A percentile compares a stretch with the other conserved stretches of the same genome.
These are phyloP conservation scores for Alosa alosa DNA, from an alignment of 2,113 vertebrate species.

Conservation along the genomic window DNA sequence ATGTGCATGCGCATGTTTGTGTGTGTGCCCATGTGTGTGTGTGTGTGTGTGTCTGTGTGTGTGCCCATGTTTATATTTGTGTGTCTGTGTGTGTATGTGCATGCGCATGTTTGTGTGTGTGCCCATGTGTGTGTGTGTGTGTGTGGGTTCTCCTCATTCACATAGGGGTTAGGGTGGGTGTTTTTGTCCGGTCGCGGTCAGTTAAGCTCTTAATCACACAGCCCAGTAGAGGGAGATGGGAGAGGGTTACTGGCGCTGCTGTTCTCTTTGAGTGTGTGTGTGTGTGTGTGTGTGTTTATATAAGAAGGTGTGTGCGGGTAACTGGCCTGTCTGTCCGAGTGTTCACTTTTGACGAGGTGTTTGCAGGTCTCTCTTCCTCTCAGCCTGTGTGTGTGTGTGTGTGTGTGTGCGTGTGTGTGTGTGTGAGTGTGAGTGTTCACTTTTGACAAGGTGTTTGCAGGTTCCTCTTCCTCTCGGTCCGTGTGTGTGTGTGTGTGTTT, in stretches of 20 bases:
- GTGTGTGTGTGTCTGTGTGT: too few relatives aligned
- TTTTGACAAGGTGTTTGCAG: too few relatives aligned
- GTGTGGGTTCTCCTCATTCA: background rate
- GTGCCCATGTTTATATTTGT: too few relatives aligned
- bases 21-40: slow-evolving; percentile 29
- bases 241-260: background rate
- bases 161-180: background rate
- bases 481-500: too few relatives aligned
- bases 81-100: background rate
- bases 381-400: too few relatives aligned
- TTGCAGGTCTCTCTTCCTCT: too few relatives aligned
- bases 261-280: background rate
- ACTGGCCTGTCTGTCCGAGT: too few relatives aligned
- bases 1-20: too few relatives aligned
- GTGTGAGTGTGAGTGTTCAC: too few relatives aligned
- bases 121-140: slow-evolving; percentile 18
- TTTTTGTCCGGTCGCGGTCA: background rate
- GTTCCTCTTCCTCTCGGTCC: too few relatives aligned
- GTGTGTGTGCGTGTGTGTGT: too few relatives aligned
- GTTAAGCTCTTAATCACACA: slow-evolving; percentile 1
- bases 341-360: too few relatives aligned
- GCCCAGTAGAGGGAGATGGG: background rate
- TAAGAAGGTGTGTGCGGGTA: background rate
- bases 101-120: background rate
- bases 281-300: background rate